Base-by-base conservation (phyloP, 2,888 invertebrate species). In the Timandra comae region DNA sequence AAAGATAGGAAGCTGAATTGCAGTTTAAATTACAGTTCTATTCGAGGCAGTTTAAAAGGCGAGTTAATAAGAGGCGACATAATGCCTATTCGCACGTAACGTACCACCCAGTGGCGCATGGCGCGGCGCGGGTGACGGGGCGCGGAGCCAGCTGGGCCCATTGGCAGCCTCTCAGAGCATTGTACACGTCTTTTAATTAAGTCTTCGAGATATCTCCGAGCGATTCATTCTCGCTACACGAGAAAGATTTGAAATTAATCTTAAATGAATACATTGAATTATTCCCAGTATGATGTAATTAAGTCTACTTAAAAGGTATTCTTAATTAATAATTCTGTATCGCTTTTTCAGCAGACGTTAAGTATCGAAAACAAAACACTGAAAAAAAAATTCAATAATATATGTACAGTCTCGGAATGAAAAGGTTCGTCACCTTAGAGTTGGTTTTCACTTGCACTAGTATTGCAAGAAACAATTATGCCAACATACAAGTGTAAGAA, bases 21-120 rank as follows among this genome's bases (percentile, higher is more conserved):
- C 38, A 45, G 24, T 41, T 43, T 33, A 33, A 45, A 43, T 43
- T 26, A 39, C 45, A 38, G 41, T 45, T 32, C 29, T 24, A 23
- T 23, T 9, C 24, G 11, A 24, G 9, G 11, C 6, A 48, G 35
- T 45, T 48, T 34, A 16, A 31, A 41, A 41, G 32, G 31, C 22
- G 31, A 38, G 39, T 43, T 45, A 45, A 43, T 47, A 44, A 42
- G 36, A 40, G 30, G 16, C 12, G 34, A 30, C 23, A 33, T 39
- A 31, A 35, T 33, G 41, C 28, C 27, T 25, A 22, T 11, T n/a
- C 16, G 16, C 16, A 6, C 16, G 16, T n/a, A n/a, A n/a, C n/a
- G n/a, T 3, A 23, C 6, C 21, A 29, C 10, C 12, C 29, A 12
- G 13, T 10, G 13, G 12, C 11, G 5, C 3, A 3, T 13, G 16